Percentiles rank a stretch among this genome's conserved stretches.
phyloP scores from a whole-genome alignment of 2,888 invertebrate species.

The Glyphotaelius pellucidus region DNA sequence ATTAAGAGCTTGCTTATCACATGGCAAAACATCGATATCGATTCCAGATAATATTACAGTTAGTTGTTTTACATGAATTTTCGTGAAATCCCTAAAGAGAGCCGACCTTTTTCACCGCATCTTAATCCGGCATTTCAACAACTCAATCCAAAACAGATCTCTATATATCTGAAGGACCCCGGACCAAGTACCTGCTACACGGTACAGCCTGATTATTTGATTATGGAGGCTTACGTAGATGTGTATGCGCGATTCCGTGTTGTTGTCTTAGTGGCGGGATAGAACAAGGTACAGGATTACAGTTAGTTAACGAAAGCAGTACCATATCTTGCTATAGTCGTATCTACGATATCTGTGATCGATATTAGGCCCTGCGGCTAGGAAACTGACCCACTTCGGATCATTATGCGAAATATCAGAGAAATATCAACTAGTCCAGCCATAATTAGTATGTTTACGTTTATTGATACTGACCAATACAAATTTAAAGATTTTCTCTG shows the following conservation, averaged over 20 bases:
- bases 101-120: slow-evolving; percentile 31
- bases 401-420: not conserved
- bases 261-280: not conserved
- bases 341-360: not conserved
- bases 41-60: not conserved
- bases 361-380: not conserved
- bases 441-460: no score
- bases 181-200: not conserved
- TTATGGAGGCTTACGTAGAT: not conserved
- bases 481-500: no score
- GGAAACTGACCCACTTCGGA: not conserved
- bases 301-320: not conserved
- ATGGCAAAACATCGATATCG: not conserved
- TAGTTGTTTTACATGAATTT: not conserved
- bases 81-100: not conserved
- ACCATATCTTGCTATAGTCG: not conserved
- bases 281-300: not conserved
- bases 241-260: not conserved
- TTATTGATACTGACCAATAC: no score
- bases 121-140: slow-evolving; percentile 21
- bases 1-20: no score
- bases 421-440: not conserved
- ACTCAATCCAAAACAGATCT: slow-evolving; percentile 14
- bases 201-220: slow-evolving; percentile 29
- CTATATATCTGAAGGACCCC: slow-evolving; percentile 8